Conservation (phyloP, 2,113 vertebrate species). For the Saimiri boliviensis region DNA sequence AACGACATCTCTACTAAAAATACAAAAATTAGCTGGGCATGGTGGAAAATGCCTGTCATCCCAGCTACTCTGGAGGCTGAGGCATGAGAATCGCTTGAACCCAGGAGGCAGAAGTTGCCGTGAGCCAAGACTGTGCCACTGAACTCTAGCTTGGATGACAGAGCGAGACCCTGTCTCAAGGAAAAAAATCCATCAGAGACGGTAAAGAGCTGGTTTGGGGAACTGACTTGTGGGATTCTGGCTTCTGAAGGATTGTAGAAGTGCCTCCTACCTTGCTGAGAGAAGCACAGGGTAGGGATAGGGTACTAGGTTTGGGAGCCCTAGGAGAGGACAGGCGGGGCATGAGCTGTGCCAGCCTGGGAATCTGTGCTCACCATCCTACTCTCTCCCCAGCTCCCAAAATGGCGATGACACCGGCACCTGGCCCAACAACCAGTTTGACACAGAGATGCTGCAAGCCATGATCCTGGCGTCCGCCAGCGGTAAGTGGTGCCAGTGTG, state of each 20-base stretch:
- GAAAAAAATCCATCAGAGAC: not conserved
- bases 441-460: constrained; percentile 97
- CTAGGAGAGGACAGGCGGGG: not conserved
- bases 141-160: too few species aligned
- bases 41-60: too few species aligned
- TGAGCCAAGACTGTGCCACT: too few species aligned
- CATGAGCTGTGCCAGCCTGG: not conserved
- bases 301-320: not conserved
- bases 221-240: not conserved
- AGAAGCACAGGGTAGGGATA: not conserved
- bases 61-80: too few species aligned
- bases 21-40: too few species aligned
- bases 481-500: constrained; percentile 84
- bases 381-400: constrained; percentile 83
- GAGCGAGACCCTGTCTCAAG: too few species aligned
- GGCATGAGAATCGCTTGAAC: too few species aligned
- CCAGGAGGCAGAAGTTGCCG: too few species aligned
- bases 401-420: constrained; percentile 95
- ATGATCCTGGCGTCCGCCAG: constrained; percentile 97
- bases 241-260: not conserved
- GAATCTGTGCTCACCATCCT: not conserved
- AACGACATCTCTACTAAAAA: too few species aligned
- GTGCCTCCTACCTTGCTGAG: not conserved
- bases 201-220: not conserved
- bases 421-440: constrained; percentile 98